Evolutionary conservation across 2,888 invertebrate genomes (phyloP).

Genomic region (Lordiphosa andalusiaca): DNA sequence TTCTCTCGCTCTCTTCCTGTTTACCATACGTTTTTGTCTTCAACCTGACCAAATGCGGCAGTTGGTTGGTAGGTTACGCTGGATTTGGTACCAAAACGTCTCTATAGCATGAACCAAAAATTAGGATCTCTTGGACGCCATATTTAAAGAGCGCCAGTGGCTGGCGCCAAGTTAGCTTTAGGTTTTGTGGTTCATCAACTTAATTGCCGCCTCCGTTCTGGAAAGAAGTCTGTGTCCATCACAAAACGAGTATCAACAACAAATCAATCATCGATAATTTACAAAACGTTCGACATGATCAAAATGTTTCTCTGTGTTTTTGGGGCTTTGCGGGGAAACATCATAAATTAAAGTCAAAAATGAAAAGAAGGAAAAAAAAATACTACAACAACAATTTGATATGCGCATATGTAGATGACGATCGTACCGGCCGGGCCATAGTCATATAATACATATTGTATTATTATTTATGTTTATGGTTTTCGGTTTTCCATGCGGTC

Average conservation of each 20-base stretch:
- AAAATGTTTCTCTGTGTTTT: slow-evolving; percentile 43
- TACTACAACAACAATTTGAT: slow-evolving; percentile 18
- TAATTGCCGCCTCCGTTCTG: slow-evolving; percentile 20
- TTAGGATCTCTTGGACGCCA: slow-evolving; percentile 60
- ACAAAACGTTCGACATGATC: slow-evolving; percentile 57
- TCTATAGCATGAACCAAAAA: slow-evolving; percentile 46
- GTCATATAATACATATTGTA: slow-evolving; percentile 58
- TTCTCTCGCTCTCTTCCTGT: slow-evolving; percentile 1
- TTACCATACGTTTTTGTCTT: slow-evolving; percentile 48
- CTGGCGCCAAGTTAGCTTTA: slow-evolving; percentile 28
- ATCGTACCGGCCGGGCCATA: slow-evolving; percentile 3
- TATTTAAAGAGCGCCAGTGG: slow-evolving; percentile 41
- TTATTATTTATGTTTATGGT: slow-evolving; percentile 73
- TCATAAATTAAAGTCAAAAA: slow-evolving; percentile 59
- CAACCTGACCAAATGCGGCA: slow-evolving; percentile 11
- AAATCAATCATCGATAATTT: slow-evolving; percentile 71
- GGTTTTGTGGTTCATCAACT: slow-evolving; percentile 19
- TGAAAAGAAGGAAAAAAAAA: neutral
- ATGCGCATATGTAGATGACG: slow-evolving; percentile 34
- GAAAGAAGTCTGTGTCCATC: slow-evolving; percentile 11
- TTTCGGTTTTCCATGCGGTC: slow-evolving; percentile 62
- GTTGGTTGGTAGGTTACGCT: slow-evolving; percentile 2
- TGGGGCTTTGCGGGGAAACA: slow-evolving; percentile 44
- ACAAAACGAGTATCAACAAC: slow-evolving; percentile 49
- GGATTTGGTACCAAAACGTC: slow-evolving; percentile 34